These are phyloP conservation scores for Standfussiana lucernea DNA, from an alignment of 2,888 invertebrate genomes.

Conservation along the genomic window DNA sequence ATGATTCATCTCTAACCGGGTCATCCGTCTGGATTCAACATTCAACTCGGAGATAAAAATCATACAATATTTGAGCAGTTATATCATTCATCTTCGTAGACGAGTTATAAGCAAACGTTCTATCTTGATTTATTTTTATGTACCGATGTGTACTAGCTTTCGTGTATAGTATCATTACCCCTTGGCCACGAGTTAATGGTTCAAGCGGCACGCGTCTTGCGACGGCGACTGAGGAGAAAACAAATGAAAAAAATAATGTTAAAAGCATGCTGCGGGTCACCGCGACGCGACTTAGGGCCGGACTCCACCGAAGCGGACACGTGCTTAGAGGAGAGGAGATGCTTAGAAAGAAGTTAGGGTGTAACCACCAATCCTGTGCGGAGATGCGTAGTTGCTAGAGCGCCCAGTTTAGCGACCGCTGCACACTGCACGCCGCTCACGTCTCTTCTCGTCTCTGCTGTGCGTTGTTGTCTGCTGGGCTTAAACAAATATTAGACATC, in stretches of 20 bases:
- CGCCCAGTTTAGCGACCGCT: too few relatives aligned
- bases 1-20: constrained; percentile 52
- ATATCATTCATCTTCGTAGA: constrained; percentile 45
- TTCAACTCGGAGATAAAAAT: constrained; percentile 39
- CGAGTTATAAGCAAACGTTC: constrained; percentile 14
- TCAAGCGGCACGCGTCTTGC: neutral
- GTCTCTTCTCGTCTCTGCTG: too few relatives aligned
- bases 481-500: neutral
- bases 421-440: too few relatives aligned
- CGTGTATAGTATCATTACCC: neutral
- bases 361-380: neutral
- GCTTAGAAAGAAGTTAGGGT: neutral
- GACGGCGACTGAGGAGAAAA: neutral
- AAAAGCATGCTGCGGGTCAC: neutral
- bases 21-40: constrained; percentile 17
- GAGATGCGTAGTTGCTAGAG: neutral
- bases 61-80: constrained; percentile 44
- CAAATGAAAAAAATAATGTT: neutral
- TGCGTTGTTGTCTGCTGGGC: neutral
- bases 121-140: constrained; percentile 31
- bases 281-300: neutral
- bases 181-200: neutral
- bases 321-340: neutral
- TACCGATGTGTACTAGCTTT: neutral
- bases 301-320: neutral